A percentile compares a stretch with the other conserved stretches of the same genome.
Evolutionary conservation across 2,113 vertebrate genomes (phyloP).

Genomic region (Psophia crepitans): DNA sequence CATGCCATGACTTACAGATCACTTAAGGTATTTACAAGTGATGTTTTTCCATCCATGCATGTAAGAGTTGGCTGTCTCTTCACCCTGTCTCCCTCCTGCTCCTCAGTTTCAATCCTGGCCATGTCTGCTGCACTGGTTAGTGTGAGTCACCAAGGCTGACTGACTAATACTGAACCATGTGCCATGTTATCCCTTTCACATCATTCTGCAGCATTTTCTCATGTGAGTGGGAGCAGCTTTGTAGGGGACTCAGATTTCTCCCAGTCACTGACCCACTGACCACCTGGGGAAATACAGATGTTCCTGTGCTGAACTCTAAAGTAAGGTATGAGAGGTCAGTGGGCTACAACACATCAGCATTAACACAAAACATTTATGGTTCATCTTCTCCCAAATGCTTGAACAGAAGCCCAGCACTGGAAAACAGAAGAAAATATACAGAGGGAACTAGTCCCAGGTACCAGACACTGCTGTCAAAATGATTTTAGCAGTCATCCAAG

Average conservation of each 20-base stretch:
- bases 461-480: neutral
- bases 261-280: neutral
- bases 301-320: neutral
- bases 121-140: neutral
- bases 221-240: neutral
- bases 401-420: neutral
- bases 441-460: neutral
- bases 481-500: neutral
- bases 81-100: neutral
- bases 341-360: neutral
- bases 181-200: neutral
- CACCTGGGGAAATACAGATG: neutral
- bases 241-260: neutral
- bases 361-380: neutral
- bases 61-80: neutral
- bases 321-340: neutral
- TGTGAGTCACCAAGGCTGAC: slow-evolving; percentile 22
- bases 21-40: neutral
- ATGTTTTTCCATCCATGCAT: neutral
- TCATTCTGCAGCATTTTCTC: neutral
- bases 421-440: neutral
- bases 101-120: neutral
- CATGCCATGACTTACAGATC: neutral
- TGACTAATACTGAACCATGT: neutral
- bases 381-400: neutral